Evolutionary conservation across 2,797 vertebrate species (phyloP).

Genomic region (Lacerta bilineata): DNA sequence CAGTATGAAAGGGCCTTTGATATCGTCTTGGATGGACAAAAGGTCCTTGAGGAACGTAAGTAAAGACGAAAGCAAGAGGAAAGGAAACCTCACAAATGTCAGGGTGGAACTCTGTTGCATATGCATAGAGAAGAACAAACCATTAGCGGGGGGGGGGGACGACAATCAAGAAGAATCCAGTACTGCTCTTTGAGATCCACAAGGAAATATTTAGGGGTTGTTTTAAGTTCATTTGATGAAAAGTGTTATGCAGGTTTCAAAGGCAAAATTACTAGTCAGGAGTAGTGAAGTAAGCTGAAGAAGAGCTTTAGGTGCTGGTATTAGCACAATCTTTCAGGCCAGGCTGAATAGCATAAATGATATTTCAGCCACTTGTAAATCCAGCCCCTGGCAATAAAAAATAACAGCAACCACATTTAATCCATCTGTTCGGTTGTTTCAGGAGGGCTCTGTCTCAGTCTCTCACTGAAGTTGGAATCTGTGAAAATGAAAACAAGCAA

Average conservation of each 20-base stretch:
- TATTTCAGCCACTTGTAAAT: slow-evolving; percentile 69
- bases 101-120: neutral
- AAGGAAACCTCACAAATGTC: neutral
- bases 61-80: slow-evolving; percentile 28
- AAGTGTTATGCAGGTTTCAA: slow-evolving; percentile 60
- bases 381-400: slow-evolving; percentile 58
- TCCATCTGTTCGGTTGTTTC: slow-evolving; percentile 67
- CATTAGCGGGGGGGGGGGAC: neutral
- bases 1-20: slow-evolving; percentile 20
- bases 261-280: slow-evolving; percentile 61
- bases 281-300: slow-evolving; percentile 39
- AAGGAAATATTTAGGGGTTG: slow-evolving; percentile 44
- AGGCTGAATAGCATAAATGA: slow-evolving; percentile 51
- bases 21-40: slow-evolving; percentile 54
- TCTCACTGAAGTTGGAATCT: slow-evolving; percentile 47
- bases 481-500: slow-evolving; percentile 56
- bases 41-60: slow-evolving; percentile 41
- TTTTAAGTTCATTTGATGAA: slow-evolving; percentile 64
- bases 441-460: slow-evolving; percentile 62
- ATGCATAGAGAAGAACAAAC: slow-evolving; percentile 33
- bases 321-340: slow-evolving; percentile 64
- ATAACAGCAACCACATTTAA: slow-evolving; percentile 44
- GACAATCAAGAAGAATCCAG: slow-evolving; percentile 16
- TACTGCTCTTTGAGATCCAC: neutral
- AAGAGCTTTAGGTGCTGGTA: slow-evolving; percentile 61